Percentiles rank a stretch among this genome's conserved stretches.
phyloP scores from a whole-genome alignment of 1,140 invertebrate species.

The Drosophila kikkawai region DNA sequence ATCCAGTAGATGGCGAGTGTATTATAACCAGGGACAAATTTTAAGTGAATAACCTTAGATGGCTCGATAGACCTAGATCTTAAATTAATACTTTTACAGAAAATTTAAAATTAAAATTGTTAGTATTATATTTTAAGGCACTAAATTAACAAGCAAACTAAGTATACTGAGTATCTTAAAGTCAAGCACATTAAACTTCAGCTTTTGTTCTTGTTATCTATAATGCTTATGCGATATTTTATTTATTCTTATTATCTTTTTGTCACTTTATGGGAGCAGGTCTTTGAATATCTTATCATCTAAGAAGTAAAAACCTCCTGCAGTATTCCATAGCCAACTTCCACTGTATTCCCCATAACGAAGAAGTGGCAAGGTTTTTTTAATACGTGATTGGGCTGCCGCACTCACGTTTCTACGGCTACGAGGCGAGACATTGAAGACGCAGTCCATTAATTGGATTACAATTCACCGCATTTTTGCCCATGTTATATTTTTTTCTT shows the following conservation, averaged over 20 bases:
- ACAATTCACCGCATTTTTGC: constrained; percentile 59
- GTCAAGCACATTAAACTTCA: neutral
- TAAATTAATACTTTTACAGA: neutral
- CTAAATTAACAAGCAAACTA: neutral
- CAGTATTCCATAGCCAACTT: neutral
- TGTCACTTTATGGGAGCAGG: constrained; percentile 15
- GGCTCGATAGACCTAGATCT: neutral
- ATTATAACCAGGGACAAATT: neutral
- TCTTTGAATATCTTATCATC: neutral
- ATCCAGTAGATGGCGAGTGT: neutral
- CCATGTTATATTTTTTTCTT: constrained; percentile 21
- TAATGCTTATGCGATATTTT: neutral
- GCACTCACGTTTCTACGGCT: constrained; percentile 42
- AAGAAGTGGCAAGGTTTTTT: constrained; percentile 40
- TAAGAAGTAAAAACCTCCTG: neutral
- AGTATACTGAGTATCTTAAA: neutral
- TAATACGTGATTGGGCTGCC: constrained; percentile 22
- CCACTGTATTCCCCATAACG: constrained; percentile 26
- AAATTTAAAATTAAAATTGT: neutral
- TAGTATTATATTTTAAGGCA: neutral
- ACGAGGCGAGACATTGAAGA: constrained; percentile 47
- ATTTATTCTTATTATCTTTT: constrained; percentile 8
- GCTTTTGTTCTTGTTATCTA: neutral
- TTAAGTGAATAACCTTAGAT: neutral
- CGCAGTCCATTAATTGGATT: constrained; percentile 73